Conservation (phyloP, 2,113 vertebrate genomes). For the Puntigrus tetrazona region DNA sequence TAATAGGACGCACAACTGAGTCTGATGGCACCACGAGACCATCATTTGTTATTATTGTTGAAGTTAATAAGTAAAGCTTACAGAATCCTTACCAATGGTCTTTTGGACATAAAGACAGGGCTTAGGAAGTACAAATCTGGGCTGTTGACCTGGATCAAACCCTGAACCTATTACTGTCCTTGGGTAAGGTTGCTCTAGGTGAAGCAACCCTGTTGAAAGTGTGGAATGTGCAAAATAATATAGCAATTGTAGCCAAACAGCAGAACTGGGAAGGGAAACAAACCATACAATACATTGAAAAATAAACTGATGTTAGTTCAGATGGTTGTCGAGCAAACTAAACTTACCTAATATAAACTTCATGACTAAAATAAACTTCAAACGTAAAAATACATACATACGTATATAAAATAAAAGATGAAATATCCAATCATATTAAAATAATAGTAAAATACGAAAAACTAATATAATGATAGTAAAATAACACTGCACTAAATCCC, state of each 20-base stretch:
- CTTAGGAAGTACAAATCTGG: not conserved
- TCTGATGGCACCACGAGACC: not conserved
- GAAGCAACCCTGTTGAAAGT: not conserved
- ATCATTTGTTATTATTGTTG: not conserved
- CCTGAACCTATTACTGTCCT: not conserved
- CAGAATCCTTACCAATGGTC: not conserved
- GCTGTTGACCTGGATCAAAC: not conserved
- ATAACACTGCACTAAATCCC: not conserved
- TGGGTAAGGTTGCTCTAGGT: not conserved
- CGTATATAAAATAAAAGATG: too few relatives aligned
- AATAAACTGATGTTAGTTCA: not conserved
- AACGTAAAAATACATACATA: too few relatives aligned
- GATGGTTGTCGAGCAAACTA: too few relatives aligned
- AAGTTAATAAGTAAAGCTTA: not conserved
- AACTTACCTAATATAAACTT: too few relatives aligned
- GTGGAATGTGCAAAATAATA: not conserved
- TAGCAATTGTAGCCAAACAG: not conserved
- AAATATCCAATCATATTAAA: too few relatives aligned
- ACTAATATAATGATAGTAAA: not conserved
- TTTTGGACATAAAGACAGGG: not conserved
- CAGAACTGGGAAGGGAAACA: not conserved
- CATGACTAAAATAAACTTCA: too few relatives aligned
- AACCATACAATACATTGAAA: not conserved
- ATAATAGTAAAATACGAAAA: not conserved
- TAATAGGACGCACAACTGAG: not conserved